Evolutionary conservation across 2,888 invertebrate species (phyloP).

Genomic region (Spilosoma lubricipeda): DNA sequence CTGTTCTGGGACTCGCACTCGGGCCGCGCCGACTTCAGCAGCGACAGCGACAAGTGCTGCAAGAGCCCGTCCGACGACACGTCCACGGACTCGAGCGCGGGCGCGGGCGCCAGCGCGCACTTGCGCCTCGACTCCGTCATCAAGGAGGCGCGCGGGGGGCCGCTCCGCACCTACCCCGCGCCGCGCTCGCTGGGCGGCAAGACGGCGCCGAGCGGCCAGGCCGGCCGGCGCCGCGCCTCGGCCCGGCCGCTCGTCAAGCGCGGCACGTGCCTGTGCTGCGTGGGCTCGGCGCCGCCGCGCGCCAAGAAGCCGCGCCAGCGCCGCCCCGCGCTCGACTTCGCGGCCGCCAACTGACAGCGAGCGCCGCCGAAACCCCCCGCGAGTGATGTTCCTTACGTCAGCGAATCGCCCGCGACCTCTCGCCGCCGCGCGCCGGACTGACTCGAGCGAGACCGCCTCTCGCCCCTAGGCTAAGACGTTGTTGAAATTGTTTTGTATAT

Average conservation of each 20-base stretch:
- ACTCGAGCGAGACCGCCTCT: constrained; percentile 60
- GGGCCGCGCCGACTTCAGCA: constrained; percentile 78
- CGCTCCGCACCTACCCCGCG: constrained; percentile 76
- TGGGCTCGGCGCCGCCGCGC: constrained; percentile 83
- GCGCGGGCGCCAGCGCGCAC: constrained; percentile 66
- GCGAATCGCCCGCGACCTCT: neutral
- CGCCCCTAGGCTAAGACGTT: constrained; percentile 62
- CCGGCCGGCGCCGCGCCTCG: constrained; percentile 58
- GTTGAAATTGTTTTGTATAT: constrained; percentile 82
- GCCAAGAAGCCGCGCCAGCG: constrained; percentile 77
- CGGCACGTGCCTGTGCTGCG: constrained; percentile 87
- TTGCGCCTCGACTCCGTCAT: constrained; percentile 82
- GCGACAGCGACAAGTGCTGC: constrained; percentile 82
- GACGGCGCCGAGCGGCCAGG: constrained; percentile 7
- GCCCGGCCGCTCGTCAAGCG: constrained; percentile 87
- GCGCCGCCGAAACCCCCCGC: neutral
- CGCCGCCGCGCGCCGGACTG: constrained; percentile 58
- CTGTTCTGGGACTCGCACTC: constrained; percentile 82
- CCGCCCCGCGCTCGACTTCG: constrained; percentile 69
- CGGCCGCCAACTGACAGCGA: constrained; percentile 38
- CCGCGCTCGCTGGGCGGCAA: constrained; percentile 55
- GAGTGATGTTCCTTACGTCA: neutral
- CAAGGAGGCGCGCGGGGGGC: constrained; percentile 72
- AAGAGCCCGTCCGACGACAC: constrained; percentile 81
- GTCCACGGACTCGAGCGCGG: constrained; percentile 74